Percentiles rank a stretch among this genome's conserved stretches.
Conservation (phyloP, 2,888 invertebrate species). For the Pseudanteris insignis region DNA sequence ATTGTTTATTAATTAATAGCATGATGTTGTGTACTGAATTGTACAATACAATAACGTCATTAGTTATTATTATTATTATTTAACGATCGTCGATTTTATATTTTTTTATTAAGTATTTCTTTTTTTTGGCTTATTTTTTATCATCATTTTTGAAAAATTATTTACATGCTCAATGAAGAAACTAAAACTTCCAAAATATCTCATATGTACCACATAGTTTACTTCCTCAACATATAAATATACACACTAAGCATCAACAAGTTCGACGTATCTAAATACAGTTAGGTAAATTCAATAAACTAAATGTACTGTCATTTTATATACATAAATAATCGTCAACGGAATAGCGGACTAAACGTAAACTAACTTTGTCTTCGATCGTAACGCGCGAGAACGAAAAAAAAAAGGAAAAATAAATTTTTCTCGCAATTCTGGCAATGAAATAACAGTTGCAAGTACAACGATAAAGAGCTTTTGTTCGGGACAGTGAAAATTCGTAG, state of each 20-base stretch:
- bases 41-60: conserved; percentile 36
- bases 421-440: not conserved
- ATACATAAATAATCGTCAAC: conserved; percentile 29
- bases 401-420: conserved; percentile 23
- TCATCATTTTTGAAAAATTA: conserved; percentile 35
- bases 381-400: conserved; percentile 9
- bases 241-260: conserved; percentile 37
- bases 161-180: conserved; percentile 39
- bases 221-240: conserved; percentile 27
- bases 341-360: conserved; percentile 17
- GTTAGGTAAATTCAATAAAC: conserved; percentile 20
- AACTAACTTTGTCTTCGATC: conserved; percentile 4
- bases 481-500: no score
- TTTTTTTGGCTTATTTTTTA: not conserved
- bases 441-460: no score
- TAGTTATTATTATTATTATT: conserved; percentile 20
- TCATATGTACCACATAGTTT: conserved; percentile 7
- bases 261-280: conserved; percentile 29
- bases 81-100: conserved; percentile 15
- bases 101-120: no score
- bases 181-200: conserved; percentile 24
- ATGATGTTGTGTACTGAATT: conserved; percentile 13
- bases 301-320: conserved; percentile 14
- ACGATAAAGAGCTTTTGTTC: no score
- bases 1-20: no score